A percentile compares a stretch with the other conserved stretches of the same genome.
Conservation (phyloP, 2,113 vertebrate species). For the Hippocampus mohnikei region DNA sequence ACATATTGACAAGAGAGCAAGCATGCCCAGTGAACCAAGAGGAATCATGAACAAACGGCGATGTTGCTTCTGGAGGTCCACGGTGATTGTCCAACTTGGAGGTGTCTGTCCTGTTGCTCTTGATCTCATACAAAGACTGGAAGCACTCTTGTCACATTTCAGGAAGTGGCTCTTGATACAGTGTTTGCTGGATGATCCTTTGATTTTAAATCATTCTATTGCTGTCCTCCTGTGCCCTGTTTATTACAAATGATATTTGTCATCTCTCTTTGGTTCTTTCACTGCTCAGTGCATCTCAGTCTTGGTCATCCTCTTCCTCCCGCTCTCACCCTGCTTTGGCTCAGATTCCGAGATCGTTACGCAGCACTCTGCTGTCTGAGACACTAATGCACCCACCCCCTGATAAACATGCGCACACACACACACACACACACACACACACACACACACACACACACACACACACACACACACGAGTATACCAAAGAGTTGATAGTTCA, state of each 20-base stretch:
- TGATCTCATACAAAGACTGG: not conserved
- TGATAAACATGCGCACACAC: conserved; percentile 25
- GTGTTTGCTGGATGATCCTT: not conserved
- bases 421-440: conserved; percentile 27
- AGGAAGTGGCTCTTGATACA: not conserved
- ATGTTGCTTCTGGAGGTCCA: not conserved
- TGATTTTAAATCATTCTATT: conserved; percentile 16
- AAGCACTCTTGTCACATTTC: conserved; percentile 17
- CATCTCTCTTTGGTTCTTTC: conserved; percentile 14
- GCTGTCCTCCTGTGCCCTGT: conserved; percentile 6
- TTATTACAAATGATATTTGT: not conserved
- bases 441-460: conserved; percentile 35
- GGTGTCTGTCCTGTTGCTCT: conserved; percentile 13
- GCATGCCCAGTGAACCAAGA: conserved; percentile 30
- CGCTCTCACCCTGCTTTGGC: conserved; percentile 57
- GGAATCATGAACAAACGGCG: conserved; percentile 38
- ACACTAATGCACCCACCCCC: conserved; percentile 68
- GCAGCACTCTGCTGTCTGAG: conserved; percentile 71
- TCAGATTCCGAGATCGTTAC: conserved; percentile 75
- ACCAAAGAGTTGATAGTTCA: not conserved
- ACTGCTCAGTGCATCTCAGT: conserved; percentile 31
- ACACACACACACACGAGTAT: conserved; percentile 41
- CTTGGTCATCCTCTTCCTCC: conserved; percentile 37
- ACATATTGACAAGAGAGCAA: conserved; percentile 52
- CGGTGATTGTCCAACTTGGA: conserved; percentile 3